Evolutionary conservation across 1,140 invertebrate genomes (phyloP).

Genomic region (Pogonognathellus flavescens): DNA sequence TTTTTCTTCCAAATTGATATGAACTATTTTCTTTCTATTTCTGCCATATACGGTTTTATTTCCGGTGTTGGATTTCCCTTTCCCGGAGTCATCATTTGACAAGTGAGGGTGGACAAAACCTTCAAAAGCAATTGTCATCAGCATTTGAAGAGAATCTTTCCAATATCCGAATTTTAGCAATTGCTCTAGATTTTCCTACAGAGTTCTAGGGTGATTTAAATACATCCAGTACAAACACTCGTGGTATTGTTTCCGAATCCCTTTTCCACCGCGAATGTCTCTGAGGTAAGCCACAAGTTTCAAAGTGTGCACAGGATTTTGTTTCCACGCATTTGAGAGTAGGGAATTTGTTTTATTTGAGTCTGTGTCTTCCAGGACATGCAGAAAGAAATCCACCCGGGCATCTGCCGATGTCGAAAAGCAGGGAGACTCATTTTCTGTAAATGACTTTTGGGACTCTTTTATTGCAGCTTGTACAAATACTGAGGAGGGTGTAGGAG

Average conservation of each 20-base stretch:
- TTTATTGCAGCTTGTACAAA: not conserved
- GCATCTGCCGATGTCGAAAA: conserved; percentile 57
- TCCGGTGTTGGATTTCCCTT: not conserved
- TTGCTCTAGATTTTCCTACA: conserved; percentile 60
- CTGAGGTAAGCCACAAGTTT: conserved; percentile 60
- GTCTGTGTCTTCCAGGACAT: conserved; percentile 62
- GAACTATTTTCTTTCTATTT: not conserved
- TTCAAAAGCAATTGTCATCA: conserved; percentile 57
- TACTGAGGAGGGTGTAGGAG: too few relatives aligned
- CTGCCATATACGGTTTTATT: not conserved
- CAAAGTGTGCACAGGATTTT: conserved; percentile 56
- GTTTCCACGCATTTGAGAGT: conserved; percentile 55
- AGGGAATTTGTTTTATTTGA: not conserved
- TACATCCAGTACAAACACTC: conserved; percentile 63
- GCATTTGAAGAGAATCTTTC: conserved; percentile 63
- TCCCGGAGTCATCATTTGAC: conserved; percentile 18
- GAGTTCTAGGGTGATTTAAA: conserved; percentile 60
- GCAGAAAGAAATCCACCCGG: conserved; percentile 63
- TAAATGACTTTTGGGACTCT: conserved; percentile 15
- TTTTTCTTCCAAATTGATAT: conserved; percentile 30
- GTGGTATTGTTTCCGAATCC: conserved; percentile 60
- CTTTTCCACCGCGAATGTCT: conserved; percentile 62
- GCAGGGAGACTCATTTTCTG: conserved; percentile 59
- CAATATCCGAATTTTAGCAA: conserved; percentile 63
- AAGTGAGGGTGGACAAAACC: conserved; percentile 54